Percentiles rank a stretch among this genome's conserved stretches.
Evolutionary conservation across 2,888 invertebrate genomes (phyloP).

Genomic region (Ichneumoninae sp.): DNA sequence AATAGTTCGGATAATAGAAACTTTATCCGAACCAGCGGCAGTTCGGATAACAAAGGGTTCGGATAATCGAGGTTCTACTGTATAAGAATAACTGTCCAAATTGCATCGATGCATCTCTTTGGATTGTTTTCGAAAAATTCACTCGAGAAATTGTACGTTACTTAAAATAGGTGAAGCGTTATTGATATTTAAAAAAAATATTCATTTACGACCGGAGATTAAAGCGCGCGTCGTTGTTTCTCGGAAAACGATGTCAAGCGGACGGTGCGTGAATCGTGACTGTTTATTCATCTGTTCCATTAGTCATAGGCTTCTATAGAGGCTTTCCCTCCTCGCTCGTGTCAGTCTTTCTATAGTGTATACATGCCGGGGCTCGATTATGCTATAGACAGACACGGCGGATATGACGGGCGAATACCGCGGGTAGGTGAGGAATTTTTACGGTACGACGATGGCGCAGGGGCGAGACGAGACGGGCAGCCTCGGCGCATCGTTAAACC

Average conservation of each 20-base stretch:
- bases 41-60: no score
- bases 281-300: slow-evolving; percentile 66
- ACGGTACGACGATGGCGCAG: slow-evolving; percentile 50
- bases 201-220: not conserved
- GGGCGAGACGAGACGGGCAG: not conserved
- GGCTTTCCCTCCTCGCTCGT: slow-evolving; percentile 2
- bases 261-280: slow-evolving; percentile 49
- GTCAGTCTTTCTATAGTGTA: not conserved
- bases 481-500: slow-evolving; percentile 54
- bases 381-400: slow-evolving; percentile 41
- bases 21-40: no score
- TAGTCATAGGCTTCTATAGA: slow-evolving; percentile 45
- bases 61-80: no score
- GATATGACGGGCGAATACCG: slow-evolving; percentile 66
- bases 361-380: slow-evolving; percentile 23
- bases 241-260: slow-evolving; percentile 10
- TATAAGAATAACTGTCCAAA: not conserved
- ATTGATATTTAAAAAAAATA: no score
- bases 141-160: no score
- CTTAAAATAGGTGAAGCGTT: no score
- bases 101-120: no score
- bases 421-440: slow-evolving; percentile 62
- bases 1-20: no score
- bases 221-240: slow-evolving; percentile 6
- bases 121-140: no score